Base-by-base conservation (phyloP, 2,797 vertebrate genomes). In the Rhinella marina region DNA sequence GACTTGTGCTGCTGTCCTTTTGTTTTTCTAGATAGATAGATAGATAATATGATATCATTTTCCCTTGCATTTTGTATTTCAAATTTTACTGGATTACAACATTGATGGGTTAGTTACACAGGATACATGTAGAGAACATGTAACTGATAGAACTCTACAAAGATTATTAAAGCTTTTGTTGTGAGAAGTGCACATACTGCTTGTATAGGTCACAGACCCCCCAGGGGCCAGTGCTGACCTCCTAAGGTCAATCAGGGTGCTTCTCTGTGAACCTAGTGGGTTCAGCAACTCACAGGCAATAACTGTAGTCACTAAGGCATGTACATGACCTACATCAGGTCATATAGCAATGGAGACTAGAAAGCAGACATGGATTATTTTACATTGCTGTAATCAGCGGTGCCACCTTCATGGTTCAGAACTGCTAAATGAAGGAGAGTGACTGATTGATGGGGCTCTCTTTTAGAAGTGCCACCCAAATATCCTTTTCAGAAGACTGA, bases 161-260 rank as follows among this genome's bases (percentile, higher is more conserved):
- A 61, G 27, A 76, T 25, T 62, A 62, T 50, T 85, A 64, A 77
- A 29, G 23, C 52, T 85, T 12, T 61, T 27, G 17, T 50, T 23
- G 48, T 52, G 72, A 64, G 12, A 75, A 75, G 41, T 29, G 17
- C 83, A 76, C 27, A 62, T 66, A 23, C 73, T 77, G 73, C 84
- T 77, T 27, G 32, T 54, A 23, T 62, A 66, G 57, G 73, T 85
- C 84, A 78, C 16, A 77, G 41, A 29, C 61, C 73, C 84, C 84
- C 84, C 27, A 52, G 84, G 59, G 73, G 59, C 57, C 57, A 77
- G 73, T 78, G 59, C 41, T 85, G 84, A 85, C 59, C 73, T 85
- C 84, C 27, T 64, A 14, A 85, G 72, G 73, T 85, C 84, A 64
- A 1, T 76, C 72, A 10, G 48, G 64, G 72, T 62, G 61, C 57